Evolutionary conservation across 2,113 vertebrate species (phyloP), one percentile per base, ranked within the genome.

Genomic region (Falcunculus frontatus): DNA sequence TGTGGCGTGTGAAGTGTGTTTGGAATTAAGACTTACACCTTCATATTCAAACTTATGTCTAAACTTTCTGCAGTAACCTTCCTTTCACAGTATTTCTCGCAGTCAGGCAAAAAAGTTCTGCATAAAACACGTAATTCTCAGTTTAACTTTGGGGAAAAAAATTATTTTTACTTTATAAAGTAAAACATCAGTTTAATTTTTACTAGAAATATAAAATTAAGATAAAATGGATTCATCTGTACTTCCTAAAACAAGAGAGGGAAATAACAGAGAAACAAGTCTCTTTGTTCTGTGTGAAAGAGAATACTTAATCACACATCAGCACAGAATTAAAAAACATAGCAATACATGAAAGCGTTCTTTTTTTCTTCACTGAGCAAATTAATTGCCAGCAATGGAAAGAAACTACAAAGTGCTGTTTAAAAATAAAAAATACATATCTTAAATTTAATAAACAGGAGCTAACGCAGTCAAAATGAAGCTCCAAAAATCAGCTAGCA

Each of bases 271-370:
- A 96, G 94, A 94, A 92, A 96, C 86, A 96, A 96, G 84, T 69
- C 68, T 90, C 93, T 97, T 95, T 97, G 92, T 97, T 97, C 80
- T 95, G 29, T 89, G 91, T 95, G 89, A 97, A 97, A 97, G 96
- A 94, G 95, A 97, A 97, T 97, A 96, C 89, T 97, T 97, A 96
- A 97, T 96, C 96, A 96, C 77, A 88, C 87, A 96, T 96, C 94
- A 96, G 94, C 90, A 91, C 93, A 95, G 93, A 96, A 97, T 96
- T 97, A 85, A 95, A 95, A 97, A 96, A 92, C 65, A 88, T 81
- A 91, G 88, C 89, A 87, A 46, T 84, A 92, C 95, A 97, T 97
- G 96, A 97, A 97, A 97, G 95, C 87, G 47, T 52, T 89, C 80
- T 82, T 85, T 84, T 91, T 97, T 96, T 47, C 90, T 92, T 95